Evolutionary conservation across 2,113 vertebrate species (phyloP).

Genomic region (Cyanoliseus patagonus): DNA sequence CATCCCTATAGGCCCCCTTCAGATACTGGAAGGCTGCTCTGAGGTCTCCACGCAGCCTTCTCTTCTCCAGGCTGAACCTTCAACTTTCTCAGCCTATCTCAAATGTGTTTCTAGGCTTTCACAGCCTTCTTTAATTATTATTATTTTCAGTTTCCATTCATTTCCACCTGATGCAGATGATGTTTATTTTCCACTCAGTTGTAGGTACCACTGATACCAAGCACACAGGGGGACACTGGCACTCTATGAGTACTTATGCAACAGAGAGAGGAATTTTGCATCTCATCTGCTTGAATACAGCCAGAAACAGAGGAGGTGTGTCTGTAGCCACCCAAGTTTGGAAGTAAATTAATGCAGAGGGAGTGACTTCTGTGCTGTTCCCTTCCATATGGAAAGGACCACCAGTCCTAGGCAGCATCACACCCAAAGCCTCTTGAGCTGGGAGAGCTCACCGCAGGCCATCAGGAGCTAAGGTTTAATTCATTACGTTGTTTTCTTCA

Average conservation of each 20-base stretch:
- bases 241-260: background rate
- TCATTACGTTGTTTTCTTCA: background rate
- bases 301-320: background rate
- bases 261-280: background rate
- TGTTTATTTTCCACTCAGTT: background rate
- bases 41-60: too few relatives aligned
- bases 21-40: too few relatives aligned
- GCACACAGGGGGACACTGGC: accelerated
- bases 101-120: background rate
- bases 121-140: background rate
- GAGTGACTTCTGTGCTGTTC: background rate
- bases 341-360: background rate
- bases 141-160: background rate
- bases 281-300: background rate
- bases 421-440: accelerated
- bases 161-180: background rate
- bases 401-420: background rate
- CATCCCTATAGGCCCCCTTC: too few relatives aligned
- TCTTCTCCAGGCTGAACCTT: too few relatives aligned
- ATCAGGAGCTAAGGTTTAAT: background rate
- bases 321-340: background rate
- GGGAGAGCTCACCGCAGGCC: accelerated
- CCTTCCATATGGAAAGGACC: background rate
- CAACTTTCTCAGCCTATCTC: background rate
- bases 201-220: background rate